Base-by-base conservation (phyloP, 2,888 invertebrate genomes). In the Ennomos fuscantarius region DNA sequence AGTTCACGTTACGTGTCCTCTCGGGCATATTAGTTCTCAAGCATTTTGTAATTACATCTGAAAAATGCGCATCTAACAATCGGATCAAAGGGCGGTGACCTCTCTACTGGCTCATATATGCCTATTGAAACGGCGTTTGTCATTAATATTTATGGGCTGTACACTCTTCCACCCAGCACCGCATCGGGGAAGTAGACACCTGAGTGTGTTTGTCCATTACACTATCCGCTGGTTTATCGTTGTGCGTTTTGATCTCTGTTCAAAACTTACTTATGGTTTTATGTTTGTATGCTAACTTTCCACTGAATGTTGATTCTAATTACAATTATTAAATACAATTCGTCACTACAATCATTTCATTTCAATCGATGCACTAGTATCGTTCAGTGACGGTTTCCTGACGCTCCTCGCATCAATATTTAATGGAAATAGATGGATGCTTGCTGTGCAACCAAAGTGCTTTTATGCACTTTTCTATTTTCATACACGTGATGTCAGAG, bases 111-210 rank as follows among this genome's bases (percentile, higher is more conserved):
- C 76, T 72, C 66, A 53, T 55, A 54, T 48, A 40, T 42, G 74
- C 78, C 80, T 80, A 84, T 86, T 86, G 84, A 85, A 86, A 85
- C 81, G 79, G 74, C 80, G 82, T 82, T 82, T 83, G 86, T 85
- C 88, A 90, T 91, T 86, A 89, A 91, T 91, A 90, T 90, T 90
- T 88, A 90, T 89, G 82, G 81, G 70, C 69, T 72, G 80, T 70
- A 71, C 82, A 79, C 82, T 84, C 82, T 81, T 83, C 79, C 76
- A 81, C 72, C 77, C 69, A 80, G 70, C 81, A 24, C 24, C 5
- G 79, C 82, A 87, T 85, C 86, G 80, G 75, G 81, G 86, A 88
- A 87, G 78, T 73, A 76, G 68, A 69, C 78, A 81, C 80, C 79
- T 82, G 73, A 76, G 78, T 73, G 76, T 77, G 82, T 81, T 84